Percentiles rank a stretch among this genome's conserved stretches.
Evolutionary conservation across 2,888 invertebrate genomes (phyloP).

Genomic region (Brenthis ino): DNA sequence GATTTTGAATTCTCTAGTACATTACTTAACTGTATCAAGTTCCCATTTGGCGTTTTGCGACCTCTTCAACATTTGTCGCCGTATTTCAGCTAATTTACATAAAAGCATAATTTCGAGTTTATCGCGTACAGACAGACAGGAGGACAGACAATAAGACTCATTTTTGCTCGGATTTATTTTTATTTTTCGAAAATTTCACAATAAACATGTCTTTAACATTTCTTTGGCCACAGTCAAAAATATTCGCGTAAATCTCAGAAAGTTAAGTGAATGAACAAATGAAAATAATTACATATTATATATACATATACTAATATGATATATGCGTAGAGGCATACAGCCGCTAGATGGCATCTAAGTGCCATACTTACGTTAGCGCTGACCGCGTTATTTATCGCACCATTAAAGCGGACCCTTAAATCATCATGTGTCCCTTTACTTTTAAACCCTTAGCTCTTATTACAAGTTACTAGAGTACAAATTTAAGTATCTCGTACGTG

Average conservation of each 20-base stretch:
- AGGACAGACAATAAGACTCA: too few species aligned
- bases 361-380: constrained; percentile 66
- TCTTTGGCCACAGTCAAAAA: not conserved
- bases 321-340: constrained; percentile 45
- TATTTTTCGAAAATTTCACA: too few species aligned
- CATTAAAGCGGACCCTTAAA: constrained; percentile 80
- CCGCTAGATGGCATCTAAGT: constrained; percentile 73
- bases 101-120: too few species aligned
- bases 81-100: too few species aligned
- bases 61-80: too few species aligned
- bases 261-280: not conserved
- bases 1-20: too few species aligned
- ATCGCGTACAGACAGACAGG: too few species aligned
- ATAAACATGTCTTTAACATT: too few species aligned
- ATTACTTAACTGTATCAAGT: too few species aligned
- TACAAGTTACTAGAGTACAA: constrained; percentile 12
- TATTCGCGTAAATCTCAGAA: constrained; percentile 41
- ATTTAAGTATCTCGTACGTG: constrained; percentile 43
- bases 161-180: too few species aligned
- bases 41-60: too few species aligned
- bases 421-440: constrained; percentile 77
- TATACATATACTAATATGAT: constrained; percentile 3
- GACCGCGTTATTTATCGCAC: constrained; percentile 81
- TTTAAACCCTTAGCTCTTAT: constrained; percentile 25
- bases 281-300: not conserved